Evolutionary conservation across 2,888 invertebrate genomes (phyloP), one percentile per base, ranked within the genome.

Genomic region (Heliconius charithonia): DNA sequence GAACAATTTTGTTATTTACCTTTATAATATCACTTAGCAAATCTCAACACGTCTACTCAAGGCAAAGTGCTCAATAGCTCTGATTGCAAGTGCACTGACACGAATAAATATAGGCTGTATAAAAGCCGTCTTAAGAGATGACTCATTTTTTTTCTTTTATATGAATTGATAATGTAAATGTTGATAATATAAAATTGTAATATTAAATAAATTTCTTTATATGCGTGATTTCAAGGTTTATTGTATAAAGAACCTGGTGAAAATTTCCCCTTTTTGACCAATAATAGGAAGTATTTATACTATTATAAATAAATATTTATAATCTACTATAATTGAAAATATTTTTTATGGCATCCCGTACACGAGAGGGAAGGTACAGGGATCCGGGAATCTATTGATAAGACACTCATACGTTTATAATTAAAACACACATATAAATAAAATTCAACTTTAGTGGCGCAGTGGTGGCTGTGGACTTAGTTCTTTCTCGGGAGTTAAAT

Each of bases 11-110:
- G 37, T 51, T 69, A 27, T 69, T 59, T 69, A 69, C 74, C 74
- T 74, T 25, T 41, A 41, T 65, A 41, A 74, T 74, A 74, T 63
- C 27, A 63, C 27, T 37, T 65, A 45, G 74, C 6, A 41, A 63
- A 62, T 62, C 27, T 65, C 27, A 63, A 65, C 41, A 70, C 69
- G 62, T 41, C 69, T 41, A 22, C 45, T 56, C 63, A 45, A 71
- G 63, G 72, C 96, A 92, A 62, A 65, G 79, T 66, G 62, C 41
- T 77, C 59, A 78, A 78, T 74, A 45, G 75, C 45, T 80, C 67
- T 74, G 74, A 80, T 66, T 75, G 76, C 79, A 81, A 79, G 29
- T 71, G 74, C 67, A 74, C 25, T 67, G 67, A 56, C 37, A 56
- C 78, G 51, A 69, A 70, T 70, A 79, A 76, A 79, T 79, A 81